These are phyloP conservation scores for Thunnus maccoyii DNA, from an alignment of 2,113 vertebrate genomes.

Conservation along the genomic window DNA sequence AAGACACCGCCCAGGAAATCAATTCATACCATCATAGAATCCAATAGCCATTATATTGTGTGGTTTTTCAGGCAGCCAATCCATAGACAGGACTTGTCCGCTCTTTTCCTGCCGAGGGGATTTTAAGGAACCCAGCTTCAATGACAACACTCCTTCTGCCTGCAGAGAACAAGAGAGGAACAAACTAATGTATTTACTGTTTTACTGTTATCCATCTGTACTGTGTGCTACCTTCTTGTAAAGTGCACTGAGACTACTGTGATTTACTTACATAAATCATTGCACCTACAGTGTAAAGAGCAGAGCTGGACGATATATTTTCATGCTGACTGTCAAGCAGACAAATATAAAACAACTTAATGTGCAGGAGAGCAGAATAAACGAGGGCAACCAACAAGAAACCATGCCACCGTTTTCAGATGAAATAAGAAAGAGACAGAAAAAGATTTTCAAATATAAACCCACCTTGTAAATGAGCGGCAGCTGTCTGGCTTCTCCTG, in stretches of 20 bases:
- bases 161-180: conserved; percentile 55
- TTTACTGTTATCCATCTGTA: too few relatives aligned
- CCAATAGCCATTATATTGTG: conserved; percentile 92
- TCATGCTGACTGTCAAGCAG: too few relatives aligned
- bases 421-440: too few relatives aligned
- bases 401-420: too few relatives aligned
- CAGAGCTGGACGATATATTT: too few relatives aligned
- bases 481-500: conserved; percentile 64
- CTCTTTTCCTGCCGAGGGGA: conserved; percentile 78
- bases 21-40: conserved; percentile 91
- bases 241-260: too few relatives aligned
- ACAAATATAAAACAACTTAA: neutral
- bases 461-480: conserved; percentile 81
- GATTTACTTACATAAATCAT: conserved; percentile 44
- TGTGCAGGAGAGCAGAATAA: neutral
- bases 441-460: neutral
- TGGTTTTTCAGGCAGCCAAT: conserved; percentile 92
- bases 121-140: conserved; percentile 91
- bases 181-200: too few relatives aligned
- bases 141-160: conserved; percentile 76
- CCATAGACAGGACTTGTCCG: conserved; percentile 91
- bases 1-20: conserved; percentile 9
- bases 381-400: too few relatives aligned
- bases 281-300: conserved; percentile 33
- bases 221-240: too few relatives aligned